phyloP scores from a whole-genome alignment of 2,113 vertebrate genomes.

The Sorex fumeus region DNA sequence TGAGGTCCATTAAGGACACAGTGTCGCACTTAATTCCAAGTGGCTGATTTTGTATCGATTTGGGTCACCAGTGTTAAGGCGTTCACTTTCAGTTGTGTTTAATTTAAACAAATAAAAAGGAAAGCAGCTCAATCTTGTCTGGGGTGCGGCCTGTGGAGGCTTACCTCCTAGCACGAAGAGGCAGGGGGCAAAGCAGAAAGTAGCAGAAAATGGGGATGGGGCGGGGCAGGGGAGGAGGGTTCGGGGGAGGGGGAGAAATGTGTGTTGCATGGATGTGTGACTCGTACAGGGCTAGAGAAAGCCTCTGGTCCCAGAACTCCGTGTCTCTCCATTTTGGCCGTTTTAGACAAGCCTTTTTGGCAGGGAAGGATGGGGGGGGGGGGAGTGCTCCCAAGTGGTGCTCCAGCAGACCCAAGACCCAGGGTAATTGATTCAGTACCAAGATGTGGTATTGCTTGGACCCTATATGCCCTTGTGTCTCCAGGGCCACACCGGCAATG shows the following conservation, averaged over 20 bases:
- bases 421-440: no score
- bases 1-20: conserved; percentile 45
- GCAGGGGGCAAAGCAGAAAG: background rate
- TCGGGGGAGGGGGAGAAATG: rapidly evolving
- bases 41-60: conserved; percentile 2
- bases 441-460: no score
- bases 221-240: rapidly evolving
- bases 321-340: background rate
- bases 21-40: conserved; percentile 47
- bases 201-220: background rate
- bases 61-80: conserved; percentile 43
- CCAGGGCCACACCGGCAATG: no score
- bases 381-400: no score
- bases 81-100: conserved; percentile 57
- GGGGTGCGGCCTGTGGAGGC: background rate
- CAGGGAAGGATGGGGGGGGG: no score
- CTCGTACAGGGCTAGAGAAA: background rate
- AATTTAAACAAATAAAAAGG: conserved; percentile 77
- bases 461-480: no score
- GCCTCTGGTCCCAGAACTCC: background rate
- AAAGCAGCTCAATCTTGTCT: background rate
- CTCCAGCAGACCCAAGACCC: no score
- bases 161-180: conserved; percentile 30
- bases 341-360: background rate
- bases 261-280: no score